Percentiles rank a stretch among this genome's conserved stretches.
phyloP scores from a whole-genome alignment of 2,797 vertebrate genomes.

The Gastrophryne carolinensis region DNA sequence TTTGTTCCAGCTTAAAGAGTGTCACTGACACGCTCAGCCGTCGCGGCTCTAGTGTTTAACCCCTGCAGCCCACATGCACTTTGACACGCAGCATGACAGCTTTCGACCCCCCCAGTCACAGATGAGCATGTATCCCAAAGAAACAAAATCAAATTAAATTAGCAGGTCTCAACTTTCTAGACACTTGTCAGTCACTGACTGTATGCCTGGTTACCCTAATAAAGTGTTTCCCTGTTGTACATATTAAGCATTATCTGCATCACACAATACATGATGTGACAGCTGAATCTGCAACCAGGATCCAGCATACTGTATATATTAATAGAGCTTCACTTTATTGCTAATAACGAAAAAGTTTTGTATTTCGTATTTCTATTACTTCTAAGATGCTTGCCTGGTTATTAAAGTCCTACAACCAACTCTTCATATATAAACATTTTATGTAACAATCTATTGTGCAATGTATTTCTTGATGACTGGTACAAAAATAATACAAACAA shows the following conservation, averaged over 20 bases:
- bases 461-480: no score
- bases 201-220: background rate
- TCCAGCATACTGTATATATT: no score
- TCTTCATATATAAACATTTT: no score
- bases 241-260: background rate
- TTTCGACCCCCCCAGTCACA: background rate
- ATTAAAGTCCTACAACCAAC: no score
- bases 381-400: no score
- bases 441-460: no score
- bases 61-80: slow-evolving; percentile 34
- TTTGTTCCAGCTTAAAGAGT: slow-evolving; percentile 78
- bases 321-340: no score
- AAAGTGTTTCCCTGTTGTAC: background rate
- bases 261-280: background rate
- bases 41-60: slow-evolving; percentile 74
- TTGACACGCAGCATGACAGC: slow-evolving; percentile 1
- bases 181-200: background rate
- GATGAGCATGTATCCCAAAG: background rate
- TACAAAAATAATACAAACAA: no score
- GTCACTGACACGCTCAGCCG: slow-evolving; percentile 77
- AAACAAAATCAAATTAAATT: slow-evolving; percentile 17
- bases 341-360: no score
- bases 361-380: no score
- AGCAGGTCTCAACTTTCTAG: background rate
- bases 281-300: no score